Conservation (phyloP, 2,888 invertebrate genomes). For the Monochamus alternatus region DNA sequence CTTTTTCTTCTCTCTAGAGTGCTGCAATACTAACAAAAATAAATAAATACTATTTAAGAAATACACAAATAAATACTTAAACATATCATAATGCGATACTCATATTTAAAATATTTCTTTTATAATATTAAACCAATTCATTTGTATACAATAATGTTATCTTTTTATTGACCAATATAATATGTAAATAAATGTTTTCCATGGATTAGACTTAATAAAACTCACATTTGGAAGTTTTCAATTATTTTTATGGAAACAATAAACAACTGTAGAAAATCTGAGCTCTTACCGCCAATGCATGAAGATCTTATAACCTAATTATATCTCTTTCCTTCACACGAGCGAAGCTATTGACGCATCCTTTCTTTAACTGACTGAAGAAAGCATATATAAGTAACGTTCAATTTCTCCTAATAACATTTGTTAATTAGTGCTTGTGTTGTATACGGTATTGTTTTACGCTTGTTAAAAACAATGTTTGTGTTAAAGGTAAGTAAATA, state of each 20-base stretch:
- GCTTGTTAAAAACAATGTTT: conserved; percentile 44
- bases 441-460: conserved; percentile 45
- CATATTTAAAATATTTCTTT: too few relatives aligned
- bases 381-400: conserved; percentile 67
- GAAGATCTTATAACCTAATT: conserved; percentile 62
- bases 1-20: too few relatives aligned
- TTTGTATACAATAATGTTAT: too few relatives aligned
- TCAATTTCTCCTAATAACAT: conserved; percentile 64
- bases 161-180: too few relatives aligned
- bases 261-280: conserved; percentile 20
- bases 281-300: conserved; percentile 35
- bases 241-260: conserved; percentile 13
- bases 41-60: too few relatives aligned
- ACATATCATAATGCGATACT: too few relatives aligned
- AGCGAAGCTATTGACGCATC: conserved; percentile 48
- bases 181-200: too few relatives aligned
- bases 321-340: conserved; percentile 59
- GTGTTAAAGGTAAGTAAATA: conserved; percentile 48
- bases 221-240: background rate
- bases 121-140: too few relatives aligned
- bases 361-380: conserved; percentile 59
- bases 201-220: background rate
- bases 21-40: too few relatives aligned
- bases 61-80: too few relatives aligned
- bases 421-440: conserved; percentile 57